Evolutionary conservation across 2,888 invertebrate species (phyloP), one percentile per base, ranked within the genome.

Genomic region (Isotomurus palustris): DNA sequence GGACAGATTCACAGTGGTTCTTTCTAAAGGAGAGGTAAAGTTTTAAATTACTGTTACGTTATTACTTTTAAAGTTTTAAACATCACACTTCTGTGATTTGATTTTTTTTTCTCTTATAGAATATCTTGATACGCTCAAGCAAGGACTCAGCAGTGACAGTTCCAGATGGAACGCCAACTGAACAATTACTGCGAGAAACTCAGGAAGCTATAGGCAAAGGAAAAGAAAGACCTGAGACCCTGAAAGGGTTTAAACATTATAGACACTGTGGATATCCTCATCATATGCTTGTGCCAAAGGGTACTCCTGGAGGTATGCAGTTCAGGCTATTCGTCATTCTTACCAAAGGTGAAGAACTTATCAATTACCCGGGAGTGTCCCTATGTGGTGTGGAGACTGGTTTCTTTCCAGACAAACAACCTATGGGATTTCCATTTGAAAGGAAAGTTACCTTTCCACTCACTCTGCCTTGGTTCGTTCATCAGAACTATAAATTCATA

Each of bases 131-230:
- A 43, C 19, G 43, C 19, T 43, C 22, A 81, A 80, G 74, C 86
- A 86, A 44, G 73, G 84, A 88, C 50, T 84, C 83, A 76, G 78
- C 80, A 72, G 82, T 82, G 73, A 80, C 81, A 62, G 78, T 79
- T 48, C 78, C 80, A 52, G 86, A 88, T 74, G 80, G 48, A 5
- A 71, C 80, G 80, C 21, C 81, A 84, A 65, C 76, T 87, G 56
- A 81, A 81, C 78, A 81, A 83, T 24, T 43, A 22, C 4, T 43
- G 4, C 19, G 22, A 43, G 43, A 43, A 14, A 21, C 22, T 3
- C 12, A 43, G 24, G 38, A 38, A 4, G 8, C 8, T 4, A 8
- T 38, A 14, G 14, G 17, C 5, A 5, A 38, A 32, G 8, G 14
- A 32, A 32, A 8, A 14, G 32, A 32, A 79, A 21, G 76, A 79